Base-by-base conservation (phyloP, 2,888 invertebrate species). In the Rhingia rostrata region DNA sequence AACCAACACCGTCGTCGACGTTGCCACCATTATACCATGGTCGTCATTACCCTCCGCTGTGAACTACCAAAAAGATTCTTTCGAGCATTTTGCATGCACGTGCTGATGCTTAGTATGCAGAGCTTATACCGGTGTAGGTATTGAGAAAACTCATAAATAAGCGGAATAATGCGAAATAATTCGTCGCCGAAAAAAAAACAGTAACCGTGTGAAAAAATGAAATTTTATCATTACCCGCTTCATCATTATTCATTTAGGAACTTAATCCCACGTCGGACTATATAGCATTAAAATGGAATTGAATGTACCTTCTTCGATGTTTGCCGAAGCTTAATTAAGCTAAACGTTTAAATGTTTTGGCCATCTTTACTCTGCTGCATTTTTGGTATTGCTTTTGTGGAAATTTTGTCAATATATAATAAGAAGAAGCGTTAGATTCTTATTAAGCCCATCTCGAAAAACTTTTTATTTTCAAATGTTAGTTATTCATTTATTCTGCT, bases 311-410 rank as follows among this genome's bases (percentile, higher is more conserved):
- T 51, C 73, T 80, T 80, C 73, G 73, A 80, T 80, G 79, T 80
- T 73, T 73, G 53, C 49, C 58, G 72, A 66, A 72, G 64, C 72
- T 60, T 79, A 79, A 79, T 79, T 72, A 64, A 32, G 69, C 70
- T 78, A 78, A 78, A 78, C 69, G 77, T 45, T 47, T 63, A 69
- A 70, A 78, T 70, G 56, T 70, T 78, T 78, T 63, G 39, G 53
- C 63, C n/a, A 54, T 61, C 47, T 70, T 56, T 41, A 54, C 63
- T 47, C 12, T 61, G 14, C 54, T 63, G 47, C 30, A 54, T 39
- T 69, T 54, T 53, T n/a, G 33, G 37, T 41, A 33, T 66, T 41
- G 43, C 56, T 53, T 56, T 64, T 54, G 32, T 14, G 30, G 54
- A 56, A 1, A 22, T 22, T 22, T 22, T 22, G n/a, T 22, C 22